These are phyloP conservation scores for Stegastes partitus DNA, from an alignment of 2,113 vertebrate species.

Conservation along the genomic window DNA sequence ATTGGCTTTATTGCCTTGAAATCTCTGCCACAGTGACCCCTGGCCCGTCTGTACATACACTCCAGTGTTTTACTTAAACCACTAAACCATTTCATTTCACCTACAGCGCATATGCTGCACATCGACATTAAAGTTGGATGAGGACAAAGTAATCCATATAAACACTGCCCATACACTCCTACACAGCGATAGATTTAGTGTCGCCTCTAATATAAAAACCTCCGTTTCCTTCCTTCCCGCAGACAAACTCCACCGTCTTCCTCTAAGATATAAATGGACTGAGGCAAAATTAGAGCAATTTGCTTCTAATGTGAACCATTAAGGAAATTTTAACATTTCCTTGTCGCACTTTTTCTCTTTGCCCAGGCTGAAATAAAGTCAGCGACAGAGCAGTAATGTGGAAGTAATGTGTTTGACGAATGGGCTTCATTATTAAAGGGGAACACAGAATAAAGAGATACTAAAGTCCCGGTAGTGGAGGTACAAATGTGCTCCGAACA, in stretches of 20 bases:
- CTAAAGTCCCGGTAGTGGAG: background rate
- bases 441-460: slow-evolving; percentile 32
- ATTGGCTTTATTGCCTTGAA: background rate
- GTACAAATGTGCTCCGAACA: background rate
- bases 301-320: slow-evolving; percentile 51
- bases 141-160: background rate
- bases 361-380: slow-evolving; percentile 25
- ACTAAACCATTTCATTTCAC: background rate
- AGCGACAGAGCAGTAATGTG: slow-evolving; percentile 27
- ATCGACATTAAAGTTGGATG: background rate
- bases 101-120: background rate
- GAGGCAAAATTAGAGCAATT: slow-evolving; percentile 55
- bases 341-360: slow-evolving; percentile 11
- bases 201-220: slow-evolving; percentile 12
- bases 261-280: slow-evolving; percentile 32
- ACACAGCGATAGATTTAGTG: slow-evolving; percentile 2
- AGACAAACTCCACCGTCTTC: slow-evolving; percentile 7
- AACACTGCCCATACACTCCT: background rate
- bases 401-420: slow-evolving; percentile 52
- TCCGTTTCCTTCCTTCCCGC: background rate
- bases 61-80: background rate
- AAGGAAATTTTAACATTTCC: slow-evolving; percentile 43
- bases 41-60: background rate
- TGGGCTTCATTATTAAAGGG: slow-evolving; percentile 46
- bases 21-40: background rate